These are phyloP conservation scores for Enhydra lutris DNA, from an alignment of 2,113 vertebrate genomes.

Conservation along the genomic window DNA sequence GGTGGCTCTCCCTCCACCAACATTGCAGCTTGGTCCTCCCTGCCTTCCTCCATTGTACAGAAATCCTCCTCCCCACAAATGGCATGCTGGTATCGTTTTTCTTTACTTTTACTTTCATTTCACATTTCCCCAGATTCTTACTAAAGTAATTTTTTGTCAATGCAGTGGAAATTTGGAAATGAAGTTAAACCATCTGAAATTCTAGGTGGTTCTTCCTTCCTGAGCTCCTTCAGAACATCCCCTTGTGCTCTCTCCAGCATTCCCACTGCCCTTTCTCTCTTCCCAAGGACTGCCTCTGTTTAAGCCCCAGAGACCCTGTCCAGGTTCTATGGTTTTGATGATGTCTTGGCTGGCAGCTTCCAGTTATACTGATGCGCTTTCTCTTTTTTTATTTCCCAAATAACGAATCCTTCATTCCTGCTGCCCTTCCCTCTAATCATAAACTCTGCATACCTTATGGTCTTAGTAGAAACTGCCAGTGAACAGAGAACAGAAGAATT, in stretches of 20 bases:
- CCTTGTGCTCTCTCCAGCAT: neutral
- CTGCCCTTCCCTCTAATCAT: neutral
- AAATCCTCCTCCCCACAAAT: neutral
- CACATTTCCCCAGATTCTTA: neutral
- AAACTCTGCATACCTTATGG: neutral
- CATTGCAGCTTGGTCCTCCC: neutral
- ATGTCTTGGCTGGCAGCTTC: neutral
- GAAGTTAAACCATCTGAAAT: neutral
- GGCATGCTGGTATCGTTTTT: neutral
- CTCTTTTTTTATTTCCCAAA: neutral
- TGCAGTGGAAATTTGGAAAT: neutral
- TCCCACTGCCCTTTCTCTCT: neutral
- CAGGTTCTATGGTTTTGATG: neutral
- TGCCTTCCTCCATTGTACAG: neutral
- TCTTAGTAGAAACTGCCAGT: neutral
- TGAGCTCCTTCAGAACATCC: too few relatives aligned
- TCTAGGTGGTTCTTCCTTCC: neutral
- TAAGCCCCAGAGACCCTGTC: neutral
- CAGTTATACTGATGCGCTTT: neutral
- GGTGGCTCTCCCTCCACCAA: too few relatives aligned
- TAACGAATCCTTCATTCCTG: neutral
- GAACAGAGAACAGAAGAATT: neutral
- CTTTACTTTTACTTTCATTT: constrained; percentile 25
- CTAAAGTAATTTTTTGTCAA: neutral
- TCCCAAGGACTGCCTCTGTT: neutral